Evolutionary conservation across 2,797 vertebrate genomes (phyloP).

Genomic region (Poliocrania exsul): DNA sequence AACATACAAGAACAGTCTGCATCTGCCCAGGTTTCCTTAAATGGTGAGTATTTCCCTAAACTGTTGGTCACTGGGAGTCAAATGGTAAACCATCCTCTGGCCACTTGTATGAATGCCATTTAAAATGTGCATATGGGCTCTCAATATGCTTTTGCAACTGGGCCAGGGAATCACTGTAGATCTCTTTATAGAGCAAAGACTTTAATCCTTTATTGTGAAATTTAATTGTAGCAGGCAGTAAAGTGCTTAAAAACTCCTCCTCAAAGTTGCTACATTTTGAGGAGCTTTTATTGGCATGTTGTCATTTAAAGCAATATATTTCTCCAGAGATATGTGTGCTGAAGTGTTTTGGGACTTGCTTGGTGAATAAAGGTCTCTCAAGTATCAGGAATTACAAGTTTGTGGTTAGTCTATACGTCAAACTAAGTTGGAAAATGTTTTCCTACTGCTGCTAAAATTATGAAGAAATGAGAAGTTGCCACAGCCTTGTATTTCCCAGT

Average conservation of each 20-base stretch:
- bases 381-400: neutral
- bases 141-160: neutral
- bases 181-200: neutral
- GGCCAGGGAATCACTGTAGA: neutral
- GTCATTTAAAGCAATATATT: neutral
- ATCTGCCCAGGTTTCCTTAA: neutral
- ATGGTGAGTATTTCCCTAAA: neutral
- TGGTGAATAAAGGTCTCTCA: neutral
- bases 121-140: accelerated
- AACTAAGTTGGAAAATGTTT: neutral
- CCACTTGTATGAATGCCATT: neutral
- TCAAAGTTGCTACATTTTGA: neutral
- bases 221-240: neutral
- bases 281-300: neutral
- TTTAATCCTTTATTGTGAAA: neutral
- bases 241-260: neutral
- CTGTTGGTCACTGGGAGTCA: neutral
- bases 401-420: neutral
- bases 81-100: neutral
- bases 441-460: neutral
- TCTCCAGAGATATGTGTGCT: neutral
- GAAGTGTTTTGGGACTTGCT: neutral
- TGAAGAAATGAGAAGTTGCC: neutral
- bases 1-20: neutral
- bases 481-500: neutral